Base-by-base conservation (phyloP, 2,888 invertebrate genomes). In the Stratiomys singularior region DNA sequence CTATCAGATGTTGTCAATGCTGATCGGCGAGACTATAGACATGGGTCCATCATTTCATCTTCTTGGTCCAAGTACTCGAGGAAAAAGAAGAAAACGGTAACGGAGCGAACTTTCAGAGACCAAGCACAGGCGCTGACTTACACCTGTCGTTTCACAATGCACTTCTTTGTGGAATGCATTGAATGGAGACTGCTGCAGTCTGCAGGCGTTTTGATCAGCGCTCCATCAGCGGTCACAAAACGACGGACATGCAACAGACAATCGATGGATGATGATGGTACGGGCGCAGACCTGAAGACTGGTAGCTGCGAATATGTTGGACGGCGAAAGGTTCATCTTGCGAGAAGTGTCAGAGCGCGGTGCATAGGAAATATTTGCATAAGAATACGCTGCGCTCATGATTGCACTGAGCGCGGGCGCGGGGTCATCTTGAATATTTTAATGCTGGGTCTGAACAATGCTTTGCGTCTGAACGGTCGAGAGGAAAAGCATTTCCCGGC, bases 61-160 rank as follows among this genome's bases (percentile, higher is more conserved):
- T 52, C 71, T 11, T 52, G 7, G n/a, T 23, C 9, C 30, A n/a
- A 37, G 52, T 15, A 52, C 52, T 4, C 52, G 27, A 52, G n/a
- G n/a, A 58, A 74, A 74, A 74, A 74, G 58, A 37, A 37, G 3
- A 37, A 37, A 37, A 37, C 37, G 7, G 9, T 5, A 74, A 74
- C 58, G 11, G 27, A 58, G 23, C 15, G 58, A 74, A 72, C 58
- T 72, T 52, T 3, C 4, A 25, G 25, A 3, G 63, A 63, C 66
- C 71, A 60, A 78, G 66, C 79, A 79, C 79, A 81, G 81, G 82
- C 82, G 82, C 82, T 81, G 82, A 81, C 79, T 81, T 81, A 82
- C 82, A 82, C 82, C 82, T 82, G 82, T 82, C 82, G 81, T 81
- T 82, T 81, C 80, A 78, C 76, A 81, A 81, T 81, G 79, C 80